phyloP scores from a whole-genome alignment of 2,113 vertebrate species.

The Corythaixoides concolor region DNA sequence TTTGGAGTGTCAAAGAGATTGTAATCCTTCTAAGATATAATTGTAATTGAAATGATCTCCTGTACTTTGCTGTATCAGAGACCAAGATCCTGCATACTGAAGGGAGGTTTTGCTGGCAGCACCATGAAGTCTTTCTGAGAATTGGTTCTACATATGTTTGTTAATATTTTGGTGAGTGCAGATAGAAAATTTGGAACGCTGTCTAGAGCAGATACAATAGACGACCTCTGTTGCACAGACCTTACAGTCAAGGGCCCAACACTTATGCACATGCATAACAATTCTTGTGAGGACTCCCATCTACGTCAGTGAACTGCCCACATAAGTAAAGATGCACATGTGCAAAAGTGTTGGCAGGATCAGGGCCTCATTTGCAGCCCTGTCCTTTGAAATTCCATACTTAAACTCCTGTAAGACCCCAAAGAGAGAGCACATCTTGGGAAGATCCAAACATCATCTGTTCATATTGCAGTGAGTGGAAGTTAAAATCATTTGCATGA shows the following conservation, averaged over 20 bases:
- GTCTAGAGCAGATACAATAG: background rate
- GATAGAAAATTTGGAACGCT: background rate
- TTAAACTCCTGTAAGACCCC: background rate
- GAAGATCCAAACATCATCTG: background rate
- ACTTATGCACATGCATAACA: background rate
- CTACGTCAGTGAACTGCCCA: background rate
- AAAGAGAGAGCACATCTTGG: background rate
- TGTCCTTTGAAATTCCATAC: background rate
- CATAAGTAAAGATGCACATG: background rate
- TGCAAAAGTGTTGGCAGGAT: background rate
- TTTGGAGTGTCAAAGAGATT: background rate
- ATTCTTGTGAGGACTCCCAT: conserved; percentile 22
- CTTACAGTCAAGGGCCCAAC: background rate
- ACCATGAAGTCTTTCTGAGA: background rate
- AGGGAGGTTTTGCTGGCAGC: background rate
- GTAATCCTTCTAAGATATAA: background rate
- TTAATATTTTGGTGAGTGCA: background rate
- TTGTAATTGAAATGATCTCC: background rate
- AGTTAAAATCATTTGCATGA: conserved; percentile 17
- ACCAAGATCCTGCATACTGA: background rate
- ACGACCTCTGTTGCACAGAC: background rate
- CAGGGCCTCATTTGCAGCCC: background rate
- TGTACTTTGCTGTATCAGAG: background rate
- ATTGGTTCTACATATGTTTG: background rate
- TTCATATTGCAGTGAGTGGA: background rate